phyloP scores from a whole-genome alignment of 35 echinoderm and acorn worm genomes.

The Heliocidaris erythrogramma region DNA sequence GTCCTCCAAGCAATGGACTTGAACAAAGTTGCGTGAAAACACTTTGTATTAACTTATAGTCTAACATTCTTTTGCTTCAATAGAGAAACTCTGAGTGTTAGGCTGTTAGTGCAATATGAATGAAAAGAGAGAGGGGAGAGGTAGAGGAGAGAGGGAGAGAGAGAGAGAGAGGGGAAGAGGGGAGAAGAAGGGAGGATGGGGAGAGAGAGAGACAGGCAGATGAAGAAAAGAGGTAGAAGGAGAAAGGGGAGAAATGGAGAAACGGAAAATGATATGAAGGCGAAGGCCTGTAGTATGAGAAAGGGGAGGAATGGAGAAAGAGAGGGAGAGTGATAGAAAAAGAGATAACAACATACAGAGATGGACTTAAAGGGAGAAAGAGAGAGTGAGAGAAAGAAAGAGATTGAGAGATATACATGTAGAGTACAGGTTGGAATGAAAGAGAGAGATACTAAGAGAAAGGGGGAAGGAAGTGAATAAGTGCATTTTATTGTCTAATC shows the following conservation, averaged over 20 bases:
- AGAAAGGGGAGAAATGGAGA: background rate
- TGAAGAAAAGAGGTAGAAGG: too few relatives aligned
- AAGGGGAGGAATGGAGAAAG: background rate
- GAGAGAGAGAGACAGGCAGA: background rate
- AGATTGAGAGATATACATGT: background rate
- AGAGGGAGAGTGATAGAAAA: background rate
- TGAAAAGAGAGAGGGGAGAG: background rate
- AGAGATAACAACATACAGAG: background rate
- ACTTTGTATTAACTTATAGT: background rate
- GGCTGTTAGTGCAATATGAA: too few relatives aligned
- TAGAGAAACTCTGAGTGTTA: too few relatives aligned
- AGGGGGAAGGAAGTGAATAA: too few relatives aligned
- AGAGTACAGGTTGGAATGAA: background rate
- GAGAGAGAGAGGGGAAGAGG: background rate
- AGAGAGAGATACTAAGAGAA: too few relatives aligned
- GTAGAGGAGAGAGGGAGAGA: background rate
- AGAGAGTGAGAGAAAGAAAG: background rate
- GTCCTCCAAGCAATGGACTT: background rate
- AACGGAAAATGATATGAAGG: too few relatives aligned
- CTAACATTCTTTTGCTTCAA: background rate
- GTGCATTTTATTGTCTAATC: too few relatives aligned
- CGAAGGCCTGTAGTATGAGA: too few relatives aligned
- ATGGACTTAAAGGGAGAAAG: background rate
- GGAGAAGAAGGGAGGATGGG: background rate
- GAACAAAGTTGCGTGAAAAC: background rate